Evolutionary conservation across 2,797 vertebrate species (phyloP), one percentile per base, ranked within the genome.

Genomic region (Menidia menidia): DNA sequence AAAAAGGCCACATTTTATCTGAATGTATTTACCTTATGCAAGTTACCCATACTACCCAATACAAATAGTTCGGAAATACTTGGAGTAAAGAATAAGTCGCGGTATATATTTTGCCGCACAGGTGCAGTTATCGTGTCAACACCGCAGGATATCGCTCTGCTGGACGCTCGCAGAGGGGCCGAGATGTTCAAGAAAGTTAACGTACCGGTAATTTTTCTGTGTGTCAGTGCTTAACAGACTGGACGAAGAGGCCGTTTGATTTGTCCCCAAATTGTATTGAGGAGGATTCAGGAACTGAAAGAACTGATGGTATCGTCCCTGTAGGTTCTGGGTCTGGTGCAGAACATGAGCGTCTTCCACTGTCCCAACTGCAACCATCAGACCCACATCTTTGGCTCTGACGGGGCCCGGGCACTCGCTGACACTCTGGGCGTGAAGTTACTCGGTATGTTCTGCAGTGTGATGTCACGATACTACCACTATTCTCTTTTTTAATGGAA

Each of bases 311-410:
- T 42, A 48, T 48, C 55, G 18, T 62, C 7, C 8, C 32, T 53
- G 14, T 87, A 99, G 98, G 96, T 99, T 72, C 92, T 99, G 48
- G 98, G 98, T 9, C 92, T 99, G 87, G 89, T 99, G 64, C 97
- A 99, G 89, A 99, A 99, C 88, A 99, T 99, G 98, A 99, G 97
- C 78, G 95, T 98, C 89, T 99, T 99, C 92, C 95, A 93, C 33
- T 99, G 98, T 89, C 98, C 98, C 42, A 95, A 96, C 47, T 99
- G 98, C 83, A 91, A 93, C 68, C 96, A 98, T 10, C 93, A 95
- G 89, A 98, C 96, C 1, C 96, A 98, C 88, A 97, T 99, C 86
- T 99, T 99, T 47, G 97, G 98, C 77, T 91, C 93, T 18, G 96
- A 97, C 35, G 97, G 98, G 7, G 96, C 95, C 63, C 94, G 79